Base-by-base conservation (phyloP, 2,888 invertebrate species). In the Coleophora flavipennella region DNA sequence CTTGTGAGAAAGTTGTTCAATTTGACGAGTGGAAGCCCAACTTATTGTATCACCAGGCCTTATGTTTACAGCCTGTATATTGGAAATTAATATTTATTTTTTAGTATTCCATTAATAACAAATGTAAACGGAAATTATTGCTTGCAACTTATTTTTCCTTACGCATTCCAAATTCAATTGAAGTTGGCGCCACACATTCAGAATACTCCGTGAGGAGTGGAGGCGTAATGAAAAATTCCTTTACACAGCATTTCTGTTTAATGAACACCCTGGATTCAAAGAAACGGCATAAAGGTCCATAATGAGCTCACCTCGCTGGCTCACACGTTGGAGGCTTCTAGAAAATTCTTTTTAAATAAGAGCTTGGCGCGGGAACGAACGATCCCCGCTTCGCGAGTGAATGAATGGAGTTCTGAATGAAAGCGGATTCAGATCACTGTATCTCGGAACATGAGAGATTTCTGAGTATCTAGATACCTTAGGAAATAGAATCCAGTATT, bases 191-290 rank as follows among this genome's bases (percentile, higher is more conserved):
- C 45, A 54, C 52, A 45, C 50, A 51, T 41, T 47, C 47, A 44
- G 51, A 54, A 50, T 10, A 6, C 62, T 68, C 65, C 67, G 71
- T 72, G 62, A 61, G 47, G 54, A 9, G 59, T 73, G 77, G 62
- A 61, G 47, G 54, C 10, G 59, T 73, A 77, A 83, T 80, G 79
- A 80, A 81, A 83, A 83, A 81, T 81, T 78, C 80, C 73, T 66
- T 62, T 57, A 55, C 57, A 50, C 48, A 57, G 49, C 40, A 49
- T 47, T 71, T 52, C 56, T 48, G 51, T 54, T 20, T 65, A 66
- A 65, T 60, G 71, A 76, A 69, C 67, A 60, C 63, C 65, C 59
- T 58, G 58, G 60, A 63, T 65, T 66, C 63, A 65, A 68, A 63
- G 55, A 67, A 62, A 64, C 56, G 57, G 59, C 60, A 62, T 62